These are phyloP conservation scores for Parapristionchus giblindavisi DNA, from an alignment of 2,888 invertebrate genomes.

Conservation along the genomic window DNA sequence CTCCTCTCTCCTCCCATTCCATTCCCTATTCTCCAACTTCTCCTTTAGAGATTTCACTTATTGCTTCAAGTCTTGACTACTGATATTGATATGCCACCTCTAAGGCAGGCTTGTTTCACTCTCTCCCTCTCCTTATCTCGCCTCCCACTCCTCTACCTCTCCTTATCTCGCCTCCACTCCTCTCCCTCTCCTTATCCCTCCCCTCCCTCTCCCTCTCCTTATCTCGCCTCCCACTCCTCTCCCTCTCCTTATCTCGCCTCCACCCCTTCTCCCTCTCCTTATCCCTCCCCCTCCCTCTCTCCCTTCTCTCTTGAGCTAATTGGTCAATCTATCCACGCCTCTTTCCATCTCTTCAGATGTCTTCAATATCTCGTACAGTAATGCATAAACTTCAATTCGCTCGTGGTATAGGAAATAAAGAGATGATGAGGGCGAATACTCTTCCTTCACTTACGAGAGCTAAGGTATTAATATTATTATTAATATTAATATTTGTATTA, in stretches of 20 bases:
- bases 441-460: slow-evolving; percentile 57
- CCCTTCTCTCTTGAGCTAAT: too few relatives aligned
- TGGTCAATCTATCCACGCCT: too few relatives aligned
- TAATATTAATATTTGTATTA: too few relatives aligned
- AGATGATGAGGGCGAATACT: slow-evolving; percentile 60
- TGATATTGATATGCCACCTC: neutral
- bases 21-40: neutral
- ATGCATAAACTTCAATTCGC: slow-evolving; percentile 65
- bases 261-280: slow-evolving; percentile 2
- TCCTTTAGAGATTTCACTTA: neutral
- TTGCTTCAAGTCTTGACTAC: neutral
- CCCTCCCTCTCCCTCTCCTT: slow-evolving; percentile 28
- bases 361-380: slow-evolving; percentile 51
- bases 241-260: neutral
- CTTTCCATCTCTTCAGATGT: slow-evolving; percentile 43
- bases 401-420: slow-evolving; percentile 59
- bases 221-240: neutral
- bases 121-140: neutral
- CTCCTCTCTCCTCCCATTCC: neutral
- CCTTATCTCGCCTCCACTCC: neutral
- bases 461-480: too few relatives aligned
- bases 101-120: neutral
- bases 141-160: neutral
- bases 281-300: slow-evolving; percentile 21
- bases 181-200: neutral